Percentiles rank a stretch among this genome's conserved stretches.
These are phyloP conservation scores for Falco rusticolus DNA, from an alignment of 2,797 vertebrate species.

Conservation along the genomic window DNA sequence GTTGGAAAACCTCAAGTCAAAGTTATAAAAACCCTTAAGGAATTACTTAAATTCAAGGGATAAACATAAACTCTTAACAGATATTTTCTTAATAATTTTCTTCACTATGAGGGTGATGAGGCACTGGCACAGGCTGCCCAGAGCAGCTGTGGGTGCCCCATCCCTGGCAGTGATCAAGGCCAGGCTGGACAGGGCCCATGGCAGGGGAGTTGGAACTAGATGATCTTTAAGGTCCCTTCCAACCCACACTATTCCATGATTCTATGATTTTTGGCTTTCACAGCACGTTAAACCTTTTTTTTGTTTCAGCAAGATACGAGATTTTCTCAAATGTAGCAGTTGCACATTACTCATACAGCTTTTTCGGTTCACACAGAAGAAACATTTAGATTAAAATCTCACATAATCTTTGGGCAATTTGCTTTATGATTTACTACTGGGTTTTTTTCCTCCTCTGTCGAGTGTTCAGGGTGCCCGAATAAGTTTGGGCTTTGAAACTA, in stretches of 20 bases:
- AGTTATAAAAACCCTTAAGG: not conserved
- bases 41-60: not conserved
- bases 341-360: not conserved
- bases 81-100: not conserved
- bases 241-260: not conserved
- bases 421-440: not conserved
- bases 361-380: not conserved
- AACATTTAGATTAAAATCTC: not conserved
- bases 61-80: not conserved
- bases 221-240: not conserved
- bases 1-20: not conserved
- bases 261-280: not conserved
- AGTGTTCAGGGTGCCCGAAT: not conserved
- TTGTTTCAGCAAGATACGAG: not conserved
- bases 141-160: not conserved
- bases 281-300: not conserved
- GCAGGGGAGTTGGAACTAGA: not conserved
- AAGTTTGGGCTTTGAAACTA: not conserved
- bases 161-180: not conserved
- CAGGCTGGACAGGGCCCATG: not conserved
- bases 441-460: not conserved
- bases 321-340: not conserved
- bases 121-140: not conserved
- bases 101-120: not conserved
- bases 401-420: not conserved